These are phyloP conservation scores for Phylloscopus collybita DNA, from an alignment of 2,797 vertebrate species.

Conservation along the genomic window DNA sequence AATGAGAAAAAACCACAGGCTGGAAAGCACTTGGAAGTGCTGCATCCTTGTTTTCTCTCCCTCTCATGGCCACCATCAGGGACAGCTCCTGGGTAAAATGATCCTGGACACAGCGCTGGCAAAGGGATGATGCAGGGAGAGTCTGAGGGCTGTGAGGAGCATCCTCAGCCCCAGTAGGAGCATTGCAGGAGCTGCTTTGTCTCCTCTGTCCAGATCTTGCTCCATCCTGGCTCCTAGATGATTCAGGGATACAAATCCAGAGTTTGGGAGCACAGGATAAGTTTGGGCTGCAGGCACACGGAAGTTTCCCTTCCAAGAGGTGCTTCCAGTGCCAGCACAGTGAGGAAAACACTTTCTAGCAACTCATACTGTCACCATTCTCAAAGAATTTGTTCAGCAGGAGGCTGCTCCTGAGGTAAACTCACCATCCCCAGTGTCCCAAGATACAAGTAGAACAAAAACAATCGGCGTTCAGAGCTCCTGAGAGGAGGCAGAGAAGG, in stretches of 20 bases:
- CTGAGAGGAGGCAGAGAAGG: fast-evolving
- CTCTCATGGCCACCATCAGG: fast-evolving
- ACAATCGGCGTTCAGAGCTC: fast-evolving
- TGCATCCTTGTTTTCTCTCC: not conserved
- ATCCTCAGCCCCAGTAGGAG: not conserved
- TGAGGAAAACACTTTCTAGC: not conserved
- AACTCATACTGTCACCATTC: not conserved
- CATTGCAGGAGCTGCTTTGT: fast-evolving
- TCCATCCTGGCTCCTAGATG: not conserved
- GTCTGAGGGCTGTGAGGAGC: not conserved
- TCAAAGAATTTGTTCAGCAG: not conserved
- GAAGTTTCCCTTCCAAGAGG: not conserved
- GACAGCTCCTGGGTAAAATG: not conserved
- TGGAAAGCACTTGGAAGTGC: not conserved
- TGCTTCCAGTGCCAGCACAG: fast-evolving
- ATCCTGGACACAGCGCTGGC: fast-evolving
- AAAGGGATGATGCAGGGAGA: not conserved
- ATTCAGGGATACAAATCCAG: not conserved
- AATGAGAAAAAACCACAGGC: not conserved
- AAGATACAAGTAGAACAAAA: not conserved
- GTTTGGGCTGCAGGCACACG: not conserved
- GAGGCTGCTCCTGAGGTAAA: not conserved
- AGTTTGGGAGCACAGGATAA: fast-evolving
- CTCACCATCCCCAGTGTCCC: not conserved
- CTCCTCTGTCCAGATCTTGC: not conserved